Evolutionary conservation across 2,113 vertebrate species (phyloP), one percentile per base, ranked within the genome.

Genomic region (Xiphophorus couchianus): DNA sequence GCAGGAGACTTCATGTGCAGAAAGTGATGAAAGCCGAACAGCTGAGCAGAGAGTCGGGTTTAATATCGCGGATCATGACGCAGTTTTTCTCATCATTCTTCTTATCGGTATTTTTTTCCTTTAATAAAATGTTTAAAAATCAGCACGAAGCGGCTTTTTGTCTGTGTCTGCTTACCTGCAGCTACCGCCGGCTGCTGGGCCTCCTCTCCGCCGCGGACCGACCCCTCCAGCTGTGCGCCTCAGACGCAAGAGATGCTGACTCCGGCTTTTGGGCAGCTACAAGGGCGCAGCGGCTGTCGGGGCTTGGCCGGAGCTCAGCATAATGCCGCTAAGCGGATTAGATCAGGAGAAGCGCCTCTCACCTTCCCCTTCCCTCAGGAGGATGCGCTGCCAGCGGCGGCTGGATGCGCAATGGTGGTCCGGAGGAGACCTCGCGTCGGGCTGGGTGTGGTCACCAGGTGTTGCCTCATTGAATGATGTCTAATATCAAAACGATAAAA

Each of bases 261-360:
- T 87, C 76, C 68, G 78, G 71, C 15, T 71, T 87, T 88, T 66
- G 93, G 92, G 93, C 82, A 90, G 89, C 86, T 90, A 84, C 84
- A 86, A 96, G 96, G 94, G 89, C 95, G 93, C 88, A 83, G 87
- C 75, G 86, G 89, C 87, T 85, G 86, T 86, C 91, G 90, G 80
- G 76, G 74, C 93, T 88, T 83, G 92, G 90, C 92, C 93, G 86
- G 13, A 65, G 89, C 88, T 94, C 91, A 91, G 78, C 91, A 89
- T 96, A 96, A 96, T 95, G 93, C 90, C 28, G 76, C 83, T 96
- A 97, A 97, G 95, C 92, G 93, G 96, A 95, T 97, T 96, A 84
- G 68, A 39, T 82, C 73, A 62, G 13, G 44, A 27, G 68, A 29
- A 66, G 78, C 84, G 81, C 78, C 48, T 83, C 83, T 84, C 84